Evolutionary conservation across 1,140 invertebrate genomes (phyloP).

Genomic region (Papilio aristodemus): DNA sequence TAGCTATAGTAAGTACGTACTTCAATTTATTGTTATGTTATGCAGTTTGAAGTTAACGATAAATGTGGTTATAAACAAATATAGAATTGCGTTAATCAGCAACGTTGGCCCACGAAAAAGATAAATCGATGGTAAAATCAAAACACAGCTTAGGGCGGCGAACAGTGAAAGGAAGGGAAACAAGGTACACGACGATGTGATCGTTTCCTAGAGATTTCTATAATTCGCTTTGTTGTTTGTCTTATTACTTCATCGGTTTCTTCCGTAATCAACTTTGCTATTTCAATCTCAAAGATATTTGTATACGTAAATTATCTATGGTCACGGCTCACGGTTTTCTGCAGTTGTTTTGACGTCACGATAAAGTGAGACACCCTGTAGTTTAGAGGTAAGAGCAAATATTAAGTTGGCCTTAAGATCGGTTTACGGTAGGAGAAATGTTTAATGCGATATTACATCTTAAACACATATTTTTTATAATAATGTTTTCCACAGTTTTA

Average conservation of each 20-base stretch:
- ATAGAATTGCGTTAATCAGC: conserved; percentile 24
- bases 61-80: not conserved
- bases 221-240: conserved; percentile 45
- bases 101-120: conserved; percentile 27
- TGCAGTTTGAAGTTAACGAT: not conserved
- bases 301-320: conserved; percentile 23
- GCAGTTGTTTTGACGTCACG: not conserved
- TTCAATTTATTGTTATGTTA: no score
- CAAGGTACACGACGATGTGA: conserved; percentile 43
- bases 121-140: conserved; percentile 48
- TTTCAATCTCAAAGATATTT: conserved; percentile 16
- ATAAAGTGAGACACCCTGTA: no score
- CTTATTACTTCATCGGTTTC: conserved; percentile 46
- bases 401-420: no score
- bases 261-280: conserved; percentile 41
- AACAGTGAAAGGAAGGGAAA: conserved; percentile 58
- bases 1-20: no score
- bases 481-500: no score
- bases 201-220: conserved; percentile 57
- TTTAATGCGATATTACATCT: no score
- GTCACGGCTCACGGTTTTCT: not conserved
- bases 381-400: no score
- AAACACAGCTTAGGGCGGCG: conserved; percentile 42
- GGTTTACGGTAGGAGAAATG: no score
- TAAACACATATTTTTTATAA: no score